Evolutionary conservation across 2,888 invertebrate genomes (phyloP).

Genomic region (Tromatobia lineatoria): DNA sequence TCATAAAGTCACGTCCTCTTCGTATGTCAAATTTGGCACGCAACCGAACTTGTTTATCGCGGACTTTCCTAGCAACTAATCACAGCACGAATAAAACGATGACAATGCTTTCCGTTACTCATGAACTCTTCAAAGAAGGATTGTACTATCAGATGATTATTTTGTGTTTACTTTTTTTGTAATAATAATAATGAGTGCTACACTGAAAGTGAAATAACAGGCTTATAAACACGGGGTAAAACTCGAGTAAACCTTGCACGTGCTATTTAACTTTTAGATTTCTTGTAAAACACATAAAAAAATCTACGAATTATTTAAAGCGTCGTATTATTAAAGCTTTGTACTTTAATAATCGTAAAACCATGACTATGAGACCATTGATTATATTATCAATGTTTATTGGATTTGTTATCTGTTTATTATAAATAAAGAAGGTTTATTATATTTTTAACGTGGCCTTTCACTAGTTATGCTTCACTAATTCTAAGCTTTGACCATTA

Average conservation of each 20-base stretch:
- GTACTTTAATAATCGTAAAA: neutral
- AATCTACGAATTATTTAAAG: neutral
- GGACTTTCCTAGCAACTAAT: no score
- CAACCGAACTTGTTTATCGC: no score
- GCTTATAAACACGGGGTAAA: neutral
- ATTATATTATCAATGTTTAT: slow-evolving; percentile 5
- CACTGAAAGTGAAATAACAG: neutral
- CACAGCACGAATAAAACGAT: no score
- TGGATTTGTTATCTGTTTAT: neutral
- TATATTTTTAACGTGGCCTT: slow-evolving; percentile 17
- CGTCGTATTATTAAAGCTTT: neutral
- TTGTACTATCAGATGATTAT: neutral
- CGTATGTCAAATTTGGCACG: no score
- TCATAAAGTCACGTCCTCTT: no score
- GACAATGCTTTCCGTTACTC: no score
- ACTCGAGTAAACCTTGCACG: neutral
- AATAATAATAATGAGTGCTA: neutral
- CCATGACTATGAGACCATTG: neutral
- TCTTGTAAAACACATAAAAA: neutral
- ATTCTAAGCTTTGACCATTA: no score
- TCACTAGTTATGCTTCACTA: neutral
- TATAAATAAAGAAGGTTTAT: slow-evolving; percentile 16
- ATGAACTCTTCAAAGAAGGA: no score
- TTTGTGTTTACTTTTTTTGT: neutral
- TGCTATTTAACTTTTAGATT: neutral